Conservation (phyloP, 2,888 invertebrate genomes). For the Chloroclysta siterata region DNA sequence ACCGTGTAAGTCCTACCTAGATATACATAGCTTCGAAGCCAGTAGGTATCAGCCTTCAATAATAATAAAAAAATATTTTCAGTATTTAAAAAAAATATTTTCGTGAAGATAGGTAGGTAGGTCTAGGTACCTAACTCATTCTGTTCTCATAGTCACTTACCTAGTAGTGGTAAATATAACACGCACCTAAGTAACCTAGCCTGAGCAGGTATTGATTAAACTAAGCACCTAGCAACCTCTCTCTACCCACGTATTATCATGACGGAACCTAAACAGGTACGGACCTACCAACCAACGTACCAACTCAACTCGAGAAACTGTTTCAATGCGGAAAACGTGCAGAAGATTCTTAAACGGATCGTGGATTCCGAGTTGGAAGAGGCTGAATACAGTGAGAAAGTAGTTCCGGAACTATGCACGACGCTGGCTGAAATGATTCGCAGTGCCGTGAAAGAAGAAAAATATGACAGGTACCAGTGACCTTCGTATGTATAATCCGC, state of each 20-base stretch:
- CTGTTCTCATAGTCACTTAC: too few relatives aligned
- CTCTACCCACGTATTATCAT: conserved; percentile 41
- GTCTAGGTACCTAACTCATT: too few relatives aligned
- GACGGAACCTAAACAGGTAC: conserved; percentile 72
- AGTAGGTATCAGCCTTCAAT: too few relatives aligned
- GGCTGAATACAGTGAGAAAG: conserved; percentile 86
- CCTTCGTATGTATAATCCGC: too few relatives aligned
- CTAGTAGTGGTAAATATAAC: neutral
- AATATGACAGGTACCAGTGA: conserved; percentile 84
- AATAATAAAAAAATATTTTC: too few relatives aligned
- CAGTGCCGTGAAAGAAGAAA: conserved; percentile 86
- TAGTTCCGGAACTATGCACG: conserved; percentile 83
- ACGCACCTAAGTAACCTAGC: neutral
- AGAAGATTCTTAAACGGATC: conserved; percentile 84
- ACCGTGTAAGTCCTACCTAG: too few relatives aligned
- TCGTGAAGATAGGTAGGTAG: too few relatives aligned
- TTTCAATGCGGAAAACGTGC: conserved; percentile 86
- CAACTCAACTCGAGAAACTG: conserved; percentile 86
- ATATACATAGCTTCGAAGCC: too few relatives aligned
- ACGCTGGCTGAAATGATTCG: conserved; percentile 86
- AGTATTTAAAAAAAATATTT: too few relatives aligned
- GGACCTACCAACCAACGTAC: conserved; percentile 87
- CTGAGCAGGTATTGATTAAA: conserved; percentile 1
- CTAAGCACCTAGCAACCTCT: neutral
- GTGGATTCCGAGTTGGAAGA: conserved; percentile 86